Evolutionary conservation across 2,888 invertebrate genomes (phyloP).

Genomic region (Beris chalybata): DNA sequence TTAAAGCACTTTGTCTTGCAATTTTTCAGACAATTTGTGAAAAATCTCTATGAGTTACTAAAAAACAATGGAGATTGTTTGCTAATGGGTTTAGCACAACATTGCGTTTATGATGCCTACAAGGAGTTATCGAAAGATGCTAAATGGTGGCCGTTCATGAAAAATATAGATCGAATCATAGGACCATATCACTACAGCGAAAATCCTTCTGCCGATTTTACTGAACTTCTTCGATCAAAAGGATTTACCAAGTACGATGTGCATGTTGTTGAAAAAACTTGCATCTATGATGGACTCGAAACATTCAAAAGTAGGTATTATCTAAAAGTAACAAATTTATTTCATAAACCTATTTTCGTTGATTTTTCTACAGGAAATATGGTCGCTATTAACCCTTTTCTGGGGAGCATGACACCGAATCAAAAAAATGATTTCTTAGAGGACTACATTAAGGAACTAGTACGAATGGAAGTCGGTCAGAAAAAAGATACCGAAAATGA

Average conservation of each 20-base stretch:
- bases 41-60: conserved; percentile 68
- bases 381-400: conserved; percentile 71
- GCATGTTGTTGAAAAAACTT: conserved; percentile 61
- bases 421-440: conserved; percentile 64
- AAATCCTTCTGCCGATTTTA: conserved; percentile 62
- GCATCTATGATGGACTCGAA: conserved; percentile 61
- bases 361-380: conserved; percentile 62
- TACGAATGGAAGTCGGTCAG: conserved; percentile 56
- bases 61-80: conserved; percentile 69
- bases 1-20: neutral
- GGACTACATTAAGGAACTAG: conserved; percentile 61
- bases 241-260: conserved; percentile 67
- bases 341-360: too few relatives aligned
- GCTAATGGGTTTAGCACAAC: conserved; percentile 68
- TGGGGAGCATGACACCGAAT: conserved; percentile 62
- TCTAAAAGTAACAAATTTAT: too few relatives aligned
- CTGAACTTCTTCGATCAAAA: conserved; percentile 59
- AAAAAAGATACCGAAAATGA: conserved; percentile 55
- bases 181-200: conserved; percentile 68
- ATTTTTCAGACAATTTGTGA: conserved; percentile 62
- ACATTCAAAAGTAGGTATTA: conserved; percentile 61
- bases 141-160: conserved; percentile 68
- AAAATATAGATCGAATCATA: conserved; percentile 66
- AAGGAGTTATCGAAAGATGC: conserved; percentile 61
- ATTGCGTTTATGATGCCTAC: conserved; percentile 71